Conservation (phyloP, 2,113 vertebrate species). For the Corydoras maculifer region DNA sequence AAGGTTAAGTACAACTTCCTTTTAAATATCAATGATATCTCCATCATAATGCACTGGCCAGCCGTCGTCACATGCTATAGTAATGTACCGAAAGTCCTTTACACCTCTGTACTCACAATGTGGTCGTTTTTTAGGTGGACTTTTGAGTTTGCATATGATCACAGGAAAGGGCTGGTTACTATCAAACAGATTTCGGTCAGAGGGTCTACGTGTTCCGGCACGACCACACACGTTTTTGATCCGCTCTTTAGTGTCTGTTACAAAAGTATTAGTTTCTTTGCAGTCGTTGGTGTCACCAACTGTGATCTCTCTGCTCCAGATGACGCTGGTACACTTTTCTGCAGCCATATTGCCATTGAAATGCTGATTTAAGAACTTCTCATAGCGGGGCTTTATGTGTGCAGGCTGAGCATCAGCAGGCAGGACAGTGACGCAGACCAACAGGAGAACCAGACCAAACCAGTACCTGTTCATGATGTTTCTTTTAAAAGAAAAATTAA, state of each 20-base stretch:
- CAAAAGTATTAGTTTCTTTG: constrained; percentile 1
- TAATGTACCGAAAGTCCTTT: not conserved
- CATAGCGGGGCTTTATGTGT: not conserved
- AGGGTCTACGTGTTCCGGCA: not conserved
- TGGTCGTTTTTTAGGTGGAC: not conserved
- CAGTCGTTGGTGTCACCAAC: not conserved
- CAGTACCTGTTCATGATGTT: not conserved
- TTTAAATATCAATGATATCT: not conserved
- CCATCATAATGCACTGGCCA: not conserved
- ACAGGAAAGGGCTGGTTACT: not conserved
- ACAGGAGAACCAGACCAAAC: not conserved
- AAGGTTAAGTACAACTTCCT: not conserved
- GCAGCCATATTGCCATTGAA: not conserved
- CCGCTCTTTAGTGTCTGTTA: not conserved
- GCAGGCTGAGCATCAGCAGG: not conserved
- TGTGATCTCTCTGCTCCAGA: not conserved
- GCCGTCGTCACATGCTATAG: not conserved
- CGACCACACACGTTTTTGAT: not conserved
- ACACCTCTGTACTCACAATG: not conserved
- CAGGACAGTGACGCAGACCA: not conserved
- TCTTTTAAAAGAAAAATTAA: not conserved
- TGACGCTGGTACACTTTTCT: not conserved
- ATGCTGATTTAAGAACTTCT: not conserved
- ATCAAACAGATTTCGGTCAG: not conserved
- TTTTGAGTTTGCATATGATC: not conserved